Base-by-base conservation (phyloP, 2,797 vertebrate species). In the Macropus fuliginosus region DNA sequence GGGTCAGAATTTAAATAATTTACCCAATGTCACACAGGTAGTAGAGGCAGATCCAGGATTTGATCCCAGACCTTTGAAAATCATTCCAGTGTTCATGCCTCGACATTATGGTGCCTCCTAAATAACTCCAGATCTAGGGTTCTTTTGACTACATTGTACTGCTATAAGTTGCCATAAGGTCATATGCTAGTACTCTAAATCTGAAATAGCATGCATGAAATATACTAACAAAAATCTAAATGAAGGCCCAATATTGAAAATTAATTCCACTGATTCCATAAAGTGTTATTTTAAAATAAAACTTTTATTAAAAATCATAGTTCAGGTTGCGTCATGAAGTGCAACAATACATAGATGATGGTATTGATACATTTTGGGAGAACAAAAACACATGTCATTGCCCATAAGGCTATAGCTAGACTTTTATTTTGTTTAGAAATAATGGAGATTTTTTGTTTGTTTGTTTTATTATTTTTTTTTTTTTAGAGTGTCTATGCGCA, bases 371-470 rank as follows among this genome's bases (percentile, higher is more conserved):
- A 87, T 87, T 87, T 87, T 87, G 24, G 40, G 50, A 24, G 74
- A 87, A 50, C 40, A 28, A 87, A 50, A 46, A 10, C 21, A 87
- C 40, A 40, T 87, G 40, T 12, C 21, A 46, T 87, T 46, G 40
- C 74, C 21, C 74, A 50, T 50, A 50, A 87, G 9, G 50, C 92
- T 94, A 92, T 94, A 28, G 40, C 29, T 90, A 74, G 89, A 91
- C 74, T 87, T 93, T 95, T 94, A 97, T 92, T 95, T 96, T 97
- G 34, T 96, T 97, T 93, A 40, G 92, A 96, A 40, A 57, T 95
- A 96, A 95, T 93, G 92, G 52, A 56, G 74, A 56, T 31, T 94
- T 96, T 52, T 52, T 52, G 91, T 92, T 54, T 81, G 74, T 66
- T 16, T 66, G 34, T 81, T 40, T 81, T n/a, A n/a, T n/a, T 81